Conservation (phyloP, 2,888 invertebrate genomes). For the Eudemis profundana region DNA sequence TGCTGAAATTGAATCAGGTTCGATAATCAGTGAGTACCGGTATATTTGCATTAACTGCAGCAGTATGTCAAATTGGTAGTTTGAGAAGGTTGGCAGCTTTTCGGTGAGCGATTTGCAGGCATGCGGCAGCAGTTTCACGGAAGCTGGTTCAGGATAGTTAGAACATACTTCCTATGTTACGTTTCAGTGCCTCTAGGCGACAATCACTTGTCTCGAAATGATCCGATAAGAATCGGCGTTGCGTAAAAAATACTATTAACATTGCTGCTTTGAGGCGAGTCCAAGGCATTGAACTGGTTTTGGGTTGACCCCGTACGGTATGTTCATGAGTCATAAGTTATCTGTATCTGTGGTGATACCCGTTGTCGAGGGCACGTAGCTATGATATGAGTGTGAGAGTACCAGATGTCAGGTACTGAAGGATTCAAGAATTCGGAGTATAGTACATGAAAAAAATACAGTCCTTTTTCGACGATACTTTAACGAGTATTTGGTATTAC, state of each 20-base stretch:
- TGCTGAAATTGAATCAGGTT: no score
- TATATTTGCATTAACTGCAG: neutral
- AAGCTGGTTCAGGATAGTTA: conserved; percentile 49
- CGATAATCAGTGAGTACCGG: no score
- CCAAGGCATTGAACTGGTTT: conserved; percentile 38
- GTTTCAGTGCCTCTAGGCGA: conserved; percentile 25
- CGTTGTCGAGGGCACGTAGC: no score
- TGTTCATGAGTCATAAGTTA: conserved; percentile 35
- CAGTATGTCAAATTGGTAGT: neutral
- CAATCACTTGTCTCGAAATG: conserved; percentile 20
- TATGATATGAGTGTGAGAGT: no score
- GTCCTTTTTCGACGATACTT: no score
- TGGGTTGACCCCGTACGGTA: conserved; percentile 27
- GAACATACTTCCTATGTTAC: conserved; percentile 41
- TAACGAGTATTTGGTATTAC: no score
- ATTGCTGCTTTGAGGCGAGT: conserved; percentile 18
- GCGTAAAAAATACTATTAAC: conserved; percentile 28
- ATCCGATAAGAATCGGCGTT: conserved; percentile 13
- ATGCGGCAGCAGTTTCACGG: conserved; percentile 53
- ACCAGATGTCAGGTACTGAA: no score
- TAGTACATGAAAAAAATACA: no score
- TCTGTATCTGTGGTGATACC: conserved; percentile 30
- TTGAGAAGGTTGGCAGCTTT: conserved; percentile 12
- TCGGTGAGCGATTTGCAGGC: conserved; percentile 41
- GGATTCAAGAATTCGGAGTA: no score